Conservation (phyloP, 1,140 invertebrate genomes). For the Colletes latitarsis region DNA sequence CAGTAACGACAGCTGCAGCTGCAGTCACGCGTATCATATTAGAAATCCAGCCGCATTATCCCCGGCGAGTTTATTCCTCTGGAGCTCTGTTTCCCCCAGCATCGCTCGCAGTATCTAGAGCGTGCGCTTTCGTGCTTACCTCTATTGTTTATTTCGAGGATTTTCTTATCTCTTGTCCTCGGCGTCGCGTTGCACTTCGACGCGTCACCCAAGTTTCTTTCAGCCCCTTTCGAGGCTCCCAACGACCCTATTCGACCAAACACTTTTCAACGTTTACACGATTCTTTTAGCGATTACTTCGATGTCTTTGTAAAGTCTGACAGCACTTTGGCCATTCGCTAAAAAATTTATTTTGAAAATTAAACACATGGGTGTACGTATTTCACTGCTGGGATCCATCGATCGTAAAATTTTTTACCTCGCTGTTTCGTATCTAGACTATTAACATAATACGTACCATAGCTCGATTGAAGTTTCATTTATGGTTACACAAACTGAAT, state of each 20-base stretch:
- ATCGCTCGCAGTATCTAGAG: not conserved
- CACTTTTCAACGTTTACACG: no score
- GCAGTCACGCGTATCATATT: constrained; percentile 42
- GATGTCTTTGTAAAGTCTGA: no score
- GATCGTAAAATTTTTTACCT: no score
- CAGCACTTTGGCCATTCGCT: no score
- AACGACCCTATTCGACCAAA: not conserved
- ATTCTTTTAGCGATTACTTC: no score
- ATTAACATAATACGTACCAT: no score
- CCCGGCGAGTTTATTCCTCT: constrained; percentile 50
- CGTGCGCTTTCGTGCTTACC: constrained; percentile 2
- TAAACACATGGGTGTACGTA: no score
- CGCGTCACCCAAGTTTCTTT: constrained; percentile 16
- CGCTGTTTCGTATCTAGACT: no score
- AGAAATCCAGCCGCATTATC: constrained; percentile 57
- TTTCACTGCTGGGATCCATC: no score
- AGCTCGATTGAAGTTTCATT: no score
- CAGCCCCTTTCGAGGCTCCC: not conserved
- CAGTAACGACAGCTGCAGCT: constrained; percentile 44
- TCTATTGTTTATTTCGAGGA: constrained; percentile 43
- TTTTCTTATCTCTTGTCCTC: constrained; percentile 41
- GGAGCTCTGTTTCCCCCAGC: constrained; percentile 23
- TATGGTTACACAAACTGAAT: no score
- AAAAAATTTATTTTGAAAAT: no score
- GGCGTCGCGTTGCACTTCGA: not conserved